Conservation (phyloP, 1,140 invertebrate genomes). For the Drosophila virilis region DNA sequence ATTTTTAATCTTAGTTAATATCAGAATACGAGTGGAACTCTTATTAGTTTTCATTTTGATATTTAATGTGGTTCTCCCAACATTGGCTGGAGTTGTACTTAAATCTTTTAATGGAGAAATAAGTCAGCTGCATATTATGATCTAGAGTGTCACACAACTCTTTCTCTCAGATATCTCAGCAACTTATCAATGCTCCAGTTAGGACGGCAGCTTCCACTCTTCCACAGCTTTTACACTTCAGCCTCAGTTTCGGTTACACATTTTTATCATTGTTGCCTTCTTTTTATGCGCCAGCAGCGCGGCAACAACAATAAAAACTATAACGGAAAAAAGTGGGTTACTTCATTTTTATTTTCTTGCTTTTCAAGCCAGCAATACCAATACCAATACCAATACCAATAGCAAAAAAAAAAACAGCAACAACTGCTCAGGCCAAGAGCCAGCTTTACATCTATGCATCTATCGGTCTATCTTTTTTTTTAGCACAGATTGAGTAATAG, state of each 20-base stretch:
- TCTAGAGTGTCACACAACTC: background rate
- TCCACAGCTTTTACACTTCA: constrained; percentile 72
- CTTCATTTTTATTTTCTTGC: constrained; percentile 80
- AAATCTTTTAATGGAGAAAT: background rate
- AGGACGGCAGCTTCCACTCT: constrained; percentile 43
- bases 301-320: constrained; percentile 52
- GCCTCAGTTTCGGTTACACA: constrained; percentile 34
- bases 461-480: constrained; percentile 80
- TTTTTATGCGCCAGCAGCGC: constrained; percentile 28
- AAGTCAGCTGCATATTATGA: background rate
- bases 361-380: constrained; percentile 45
- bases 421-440: constrained; percentile 4
- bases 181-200: constrained; percentile 35
- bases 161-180: background rate
- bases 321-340: constrained; percentile 80
- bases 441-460: constrained; percentile 63
- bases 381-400: constrained; percentile 17
- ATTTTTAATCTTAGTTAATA: too few relatives aligned
- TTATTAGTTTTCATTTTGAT: too few relatives aligned
- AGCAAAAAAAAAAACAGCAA: constrained; percentile 2
- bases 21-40: too few relatives aligned
- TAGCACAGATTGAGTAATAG: constrained; percentile 83
- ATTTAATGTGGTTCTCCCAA: background rate
- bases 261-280: constrained; percentile 54
- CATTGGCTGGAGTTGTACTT: background rate